Percentiles rank a stretch among this genome's conserved stretches.
Conservation (phyloP, 2,113 vertebrate genomes). For the Xiphophorus hellerii region DNA sequence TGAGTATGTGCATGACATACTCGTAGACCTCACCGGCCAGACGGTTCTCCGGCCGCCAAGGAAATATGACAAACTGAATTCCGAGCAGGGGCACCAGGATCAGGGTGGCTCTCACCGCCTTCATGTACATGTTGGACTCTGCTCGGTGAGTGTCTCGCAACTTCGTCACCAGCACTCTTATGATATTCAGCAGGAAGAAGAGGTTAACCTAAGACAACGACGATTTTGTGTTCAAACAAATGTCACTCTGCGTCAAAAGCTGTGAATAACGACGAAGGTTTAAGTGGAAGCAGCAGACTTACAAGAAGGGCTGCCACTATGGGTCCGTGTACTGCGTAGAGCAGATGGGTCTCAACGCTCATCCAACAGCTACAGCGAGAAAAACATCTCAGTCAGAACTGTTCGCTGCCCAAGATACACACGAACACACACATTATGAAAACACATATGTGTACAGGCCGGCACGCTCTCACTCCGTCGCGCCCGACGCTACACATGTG, state of each 20-base stretch:
- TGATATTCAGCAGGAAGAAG: conserved; percentile 97
- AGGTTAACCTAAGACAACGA: conserved; percentile 88
- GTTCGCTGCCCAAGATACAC: conserved; percentile 53
- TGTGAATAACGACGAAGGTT: neutral
- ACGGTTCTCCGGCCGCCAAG: conserved; percentile 94
- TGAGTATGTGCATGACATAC: conserved; percentile 95
- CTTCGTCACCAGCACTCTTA: conserved; percentile 94
- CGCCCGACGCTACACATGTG: conserved; percentile 41
- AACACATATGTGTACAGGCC: conserved; percentile 1
- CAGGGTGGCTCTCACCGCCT: conserved; percentile 94
- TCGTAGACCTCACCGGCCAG: conserved; percentile 94
- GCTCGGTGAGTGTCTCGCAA: conserved; percentile 90
- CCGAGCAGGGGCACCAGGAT: conserved; percentile 95
- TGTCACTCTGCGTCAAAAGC: neutral
- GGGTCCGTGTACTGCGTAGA: conserved; percentile 96
- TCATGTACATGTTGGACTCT: conserved; percentile 98
- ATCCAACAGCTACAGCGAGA: conserved; percentile 92
- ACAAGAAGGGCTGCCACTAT: conserved; percentile 95
- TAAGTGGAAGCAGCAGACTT: conserved; percentile 66
- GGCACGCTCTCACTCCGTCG: conserved; percentile 25
- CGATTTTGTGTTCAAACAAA: neutral
- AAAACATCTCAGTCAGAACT: conserved; percentile 54
- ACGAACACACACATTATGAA: conserved; percentile 27
- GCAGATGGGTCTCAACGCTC: conserved; percentile 94
- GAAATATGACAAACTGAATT: conserved; percentile 95